phyloP scores from a whole-genome alignment of 2,113 vertebrate genomes.

The Natator depressus region DNA sequence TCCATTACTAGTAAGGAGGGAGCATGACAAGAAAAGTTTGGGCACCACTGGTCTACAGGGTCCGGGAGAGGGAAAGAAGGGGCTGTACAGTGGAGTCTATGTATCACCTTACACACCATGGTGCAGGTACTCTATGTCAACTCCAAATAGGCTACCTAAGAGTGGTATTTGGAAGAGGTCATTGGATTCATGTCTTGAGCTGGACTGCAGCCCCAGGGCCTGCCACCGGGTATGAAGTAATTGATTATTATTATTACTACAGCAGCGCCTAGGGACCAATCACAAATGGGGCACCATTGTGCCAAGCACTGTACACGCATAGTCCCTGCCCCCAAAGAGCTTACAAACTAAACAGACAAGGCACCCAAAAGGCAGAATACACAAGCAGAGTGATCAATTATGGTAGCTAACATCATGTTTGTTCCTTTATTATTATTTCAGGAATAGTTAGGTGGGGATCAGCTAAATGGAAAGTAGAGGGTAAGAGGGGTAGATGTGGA shows the following conservation, averaged over 20 bases:
- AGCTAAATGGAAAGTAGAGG: neutral
- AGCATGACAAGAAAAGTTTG: no score
- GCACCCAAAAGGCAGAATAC: neutral
- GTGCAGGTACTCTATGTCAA: neutral
- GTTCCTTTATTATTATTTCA: neutral
- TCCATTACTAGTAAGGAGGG: no score
- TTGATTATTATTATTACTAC: neutral
- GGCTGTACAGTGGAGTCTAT: neutral
- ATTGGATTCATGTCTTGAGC: neutral
- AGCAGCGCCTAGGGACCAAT: neutral
- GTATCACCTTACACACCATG: neutral
- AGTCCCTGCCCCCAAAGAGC: neutral
- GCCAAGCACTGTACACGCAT: neutral
- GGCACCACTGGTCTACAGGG: neutral
- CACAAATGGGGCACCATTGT: neutral
- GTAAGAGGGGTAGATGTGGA: neutral
- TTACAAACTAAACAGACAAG: neutral
- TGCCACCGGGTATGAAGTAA: neutral
- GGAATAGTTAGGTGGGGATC: neutral
- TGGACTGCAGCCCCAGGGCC: neutral
- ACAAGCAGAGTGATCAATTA: neutral
- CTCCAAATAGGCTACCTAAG: neutral
- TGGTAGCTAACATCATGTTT: neutral
- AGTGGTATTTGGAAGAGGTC: neutral
- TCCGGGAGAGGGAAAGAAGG: neutral